These are phyloP conservation scores for Aricia artaxerxes DNA, from an alignment of 2,888 invertebrate species.

Conservation along the genomic window DNA sequence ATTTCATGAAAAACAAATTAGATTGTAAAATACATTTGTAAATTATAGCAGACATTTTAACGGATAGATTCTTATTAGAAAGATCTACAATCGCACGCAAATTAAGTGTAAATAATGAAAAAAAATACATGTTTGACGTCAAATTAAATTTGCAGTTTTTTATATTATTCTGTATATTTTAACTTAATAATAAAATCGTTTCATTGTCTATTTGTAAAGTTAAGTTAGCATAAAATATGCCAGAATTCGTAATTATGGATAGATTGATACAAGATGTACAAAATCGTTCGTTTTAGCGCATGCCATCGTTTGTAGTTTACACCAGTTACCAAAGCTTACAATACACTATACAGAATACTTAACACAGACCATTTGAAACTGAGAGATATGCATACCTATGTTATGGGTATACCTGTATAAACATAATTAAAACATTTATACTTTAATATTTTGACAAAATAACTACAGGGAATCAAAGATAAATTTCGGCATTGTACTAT, in stretches of 20 bases:
- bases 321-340: background rate
- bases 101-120: background rate
- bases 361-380: background rate
- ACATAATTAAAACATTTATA: background rate
- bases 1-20: background rate
- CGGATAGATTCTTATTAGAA: background rate
- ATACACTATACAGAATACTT: background rate
- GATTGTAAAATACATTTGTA: background rate
- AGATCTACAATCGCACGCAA: background rate
- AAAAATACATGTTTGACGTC: background rate
- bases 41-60: background rate
- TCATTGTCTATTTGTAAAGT: background rate
- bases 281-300: conserved; percentile 13
- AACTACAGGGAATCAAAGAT: background rate
- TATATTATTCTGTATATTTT: background rate
- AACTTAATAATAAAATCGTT: background rate
- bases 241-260: background rate
- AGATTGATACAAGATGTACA: background rate
- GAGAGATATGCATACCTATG: background rate
- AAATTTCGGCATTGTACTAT: too few species aligned
- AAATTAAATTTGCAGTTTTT: background rate
- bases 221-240: background rate
- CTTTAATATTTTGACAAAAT: background rate
- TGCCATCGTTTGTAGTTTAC: background rate
- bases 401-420: background rate